Percentiles rank a stretch among this genome's conserved stretches.
phyloP scores from a whole-genome alignment of 1,140 invertebrate genomes.

The Homalodisca vitripennis region DNA sequence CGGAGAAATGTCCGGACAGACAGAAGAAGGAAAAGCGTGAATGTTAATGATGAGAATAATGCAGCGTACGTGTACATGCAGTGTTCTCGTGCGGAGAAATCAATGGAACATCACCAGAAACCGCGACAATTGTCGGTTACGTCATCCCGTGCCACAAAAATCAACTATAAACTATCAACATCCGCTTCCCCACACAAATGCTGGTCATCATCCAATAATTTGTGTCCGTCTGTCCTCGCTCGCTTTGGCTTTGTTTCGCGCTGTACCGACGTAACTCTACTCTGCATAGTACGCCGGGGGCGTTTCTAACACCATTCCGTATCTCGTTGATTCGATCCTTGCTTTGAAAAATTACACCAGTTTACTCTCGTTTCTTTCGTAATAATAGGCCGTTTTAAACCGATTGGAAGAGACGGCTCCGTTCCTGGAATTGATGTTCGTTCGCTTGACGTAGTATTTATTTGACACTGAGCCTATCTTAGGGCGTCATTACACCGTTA shows the following conservation, averaged over 20 bases:
- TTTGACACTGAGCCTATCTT: too few relatives aligned
- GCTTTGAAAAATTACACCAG: too few relatives aligned
- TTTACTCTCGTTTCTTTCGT: too few relatives aligned
- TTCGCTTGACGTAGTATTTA: too few relatives aligned
- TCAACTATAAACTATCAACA: slow-evolving; percentile 26
- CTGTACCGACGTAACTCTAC: too few relatives aligned
- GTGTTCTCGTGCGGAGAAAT: slow-evolving; percentile 2
- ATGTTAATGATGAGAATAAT: not conserved
- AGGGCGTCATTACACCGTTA: too few relatives aligned
- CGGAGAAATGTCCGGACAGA: not conserved
- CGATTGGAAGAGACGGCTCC: too few relatives aligned
- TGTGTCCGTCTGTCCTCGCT: slow-evolving; percentile 1
- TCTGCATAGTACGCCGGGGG: too few relatives aligned
- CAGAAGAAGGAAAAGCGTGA: not conserved
- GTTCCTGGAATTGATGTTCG: too few relatives aligned
- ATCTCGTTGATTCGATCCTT: too few relatives aligned
- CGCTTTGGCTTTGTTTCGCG: not conserved
- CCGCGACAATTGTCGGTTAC: slow-evolving; percentile 4
- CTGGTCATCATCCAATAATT: slow-evolving; percentile 13
- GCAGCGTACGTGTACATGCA: not conserved
- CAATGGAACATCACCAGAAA: not conserved
- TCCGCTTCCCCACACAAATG: slow-evolving; percentile 21
- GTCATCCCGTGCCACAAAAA: slow-evolving; percentile 18
- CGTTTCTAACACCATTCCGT: too few relatives aligned
- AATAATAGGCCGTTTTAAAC: too few relatives aligned